A percentile compares a stretch with the other conserved stretches of the same genome.
These are phyloP conservation scores for Nothoprocta perdicaria DNA, from an alignment of 2,113 vertebrate species.

Conservation along the genomic window DNA sequence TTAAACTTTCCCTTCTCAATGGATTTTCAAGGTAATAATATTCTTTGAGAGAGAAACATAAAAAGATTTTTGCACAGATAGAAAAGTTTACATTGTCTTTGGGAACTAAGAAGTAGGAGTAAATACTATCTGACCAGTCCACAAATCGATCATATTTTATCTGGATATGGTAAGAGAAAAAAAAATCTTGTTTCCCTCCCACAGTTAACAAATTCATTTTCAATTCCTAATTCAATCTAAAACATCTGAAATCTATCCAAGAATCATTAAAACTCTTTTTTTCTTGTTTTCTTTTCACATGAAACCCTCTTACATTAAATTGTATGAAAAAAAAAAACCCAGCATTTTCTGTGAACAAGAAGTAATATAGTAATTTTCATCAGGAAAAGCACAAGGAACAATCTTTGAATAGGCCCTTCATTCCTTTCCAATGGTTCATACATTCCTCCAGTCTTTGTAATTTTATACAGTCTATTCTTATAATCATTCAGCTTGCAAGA, in stretches of 20 bases:
- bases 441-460: slow-evolving; percentile 50
- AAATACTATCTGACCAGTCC: not conserved
- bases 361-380: slow-evolving; percentile 47
- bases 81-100: slow-evolving; percentile 18
- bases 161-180: not conserved
- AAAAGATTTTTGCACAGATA: not conserved
- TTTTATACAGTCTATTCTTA: slow-evolving; percentile 33
- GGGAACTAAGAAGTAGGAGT: not conserved
- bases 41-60: not conserved
- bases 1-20: not conserved
- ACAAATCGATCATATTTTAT: slow-evolving; percentile 9
- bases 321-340: not conserved
- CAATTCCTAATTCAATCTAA: not conserved
- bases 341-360: slow-evolving; percentile 13
- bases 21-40: not conserved
- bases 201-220: slow-evolving; percentile 19
- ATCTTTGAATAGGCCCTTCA: slow-evolving; percentile 49
- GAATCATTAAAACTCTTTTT: not conserved
- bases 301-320: not conserved
- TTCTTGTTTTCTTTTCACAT: not conserved
- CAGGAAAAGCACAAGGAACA: slow-evolving; percentile 26
- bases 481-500: slow-evolving; percentile 34
- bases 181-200: not conserved
- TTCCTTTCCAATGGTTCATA: slow-evolving; percentile 42
- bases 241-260: slow-evolving; percentile 13